Base-by-base conservation (phyloP, 2,888 invertebrate genomes). In the Melitaea athalia region DNA sequence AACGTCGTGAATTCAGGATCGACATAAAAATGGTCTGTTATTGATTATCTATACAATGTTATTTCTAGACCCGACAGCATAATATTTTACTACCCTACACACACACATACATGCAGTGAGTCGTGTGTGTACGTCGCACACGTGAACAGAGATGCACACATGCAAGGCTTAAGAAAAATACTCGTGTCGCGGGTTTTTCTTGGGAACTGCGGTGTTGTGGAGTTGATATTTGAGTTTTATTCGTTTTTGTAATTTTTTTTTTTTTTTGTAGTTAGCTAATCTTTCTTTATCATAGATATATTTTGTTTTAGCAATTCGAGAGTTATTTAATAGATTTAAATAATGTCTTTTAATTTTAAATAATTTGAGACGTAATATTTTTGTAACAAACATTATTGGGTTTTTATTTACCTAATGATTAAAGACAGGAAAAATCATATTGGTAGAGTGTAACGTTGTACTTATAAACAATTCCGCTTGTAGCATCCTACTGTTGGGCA, bases 41-140 rank as follows among this genome's bases (percentile, higher is more conserved):
- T 92, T 92, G 92, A 92, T 92, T 92, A 92, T 91, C 92, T 89
- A 92, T 92, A 92, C 92, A 92, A 92, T 92, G 92, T 92, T 92
- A 92, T 92, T 92, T 90, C 91, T 84, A 89, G 89, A 86, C 85
- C 84, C 91, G 90, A 89, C 91, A 90, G 92, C 91, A 91, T 92
- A 92, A 92, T 92, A 92, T 92, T 92, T 92, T 92, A 92, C 91
- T 91, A 89, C 89, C 92, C 86, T 83, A 84, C 24, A 24, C 24
- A 83, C 81, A 76, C 72, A 71, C 68, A 71, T 59, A 43, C 33
- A 63, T 59, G 69, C 38, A 38, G 38, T 0, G 8, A 1, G 38
- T 0, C 38, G 69, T 68, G 75, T 78, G 76, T 74, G 76, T 76
- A 75, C 75, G 67, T 69, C 63, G 66, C 66, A 73, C 68, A 74